These are phyloP conservation scores for Ctenopoma multispine DNA, from an alignment of 2,797 vertebrate genomes.

Conservation along the genomic window DNA sequence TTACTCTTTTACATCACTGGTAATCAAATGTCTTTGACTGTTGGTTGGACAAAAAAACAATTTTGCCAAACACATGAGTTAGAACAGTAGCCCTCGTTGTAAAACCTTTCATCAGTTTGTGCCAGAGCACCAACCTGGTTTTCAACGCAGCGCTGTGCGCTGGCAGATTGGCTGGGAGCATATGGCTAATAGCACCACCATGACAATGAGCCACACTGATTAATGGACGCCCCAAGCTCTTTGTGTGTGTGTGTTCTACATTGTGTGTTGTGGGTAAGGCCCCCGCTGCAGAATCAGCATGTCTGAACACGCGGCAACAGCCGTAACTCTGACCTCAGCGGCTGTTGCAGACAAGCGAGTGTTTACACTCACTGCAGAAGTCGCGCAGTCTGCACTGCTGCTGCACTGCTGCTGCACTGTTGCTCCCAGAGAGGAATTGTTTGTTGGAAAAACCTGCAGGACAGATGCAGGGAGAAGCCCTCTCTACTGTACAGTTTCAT, in stretches of 20 bases:
- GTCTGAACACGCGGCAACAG: slow-evolving; percentile 68
- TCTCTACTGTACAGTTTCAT: background rate
- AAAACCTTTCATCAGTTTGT: slow-evolving; percentile 27
- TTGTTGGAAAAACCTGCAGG: slow-evolving; percentile 22
- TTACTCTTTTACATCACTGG: background rate
- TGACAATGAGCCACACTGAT: slow-evolving; percentile 97
- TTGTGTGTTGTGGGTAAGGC: slow-evolving; percentile 54
- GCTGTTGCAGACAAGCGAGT: slow-evolving; percentile 46
- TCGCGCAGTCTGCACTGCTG: slow-evolving; percentile 16
- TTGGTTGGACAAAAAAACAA: background rate
- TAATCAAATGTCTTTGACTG: background rate
- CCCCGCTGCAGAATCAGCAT: slow-evolving; percentile 73
- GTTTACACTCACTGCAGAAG: slow-evolving; percentile 33
- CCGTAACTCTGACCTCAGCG: slow-evolving; percentile 69
- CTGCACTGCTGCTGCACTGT: slow-evolving; percentile 17
- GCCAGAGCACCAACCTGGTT: slow-evolving; percentile 44
- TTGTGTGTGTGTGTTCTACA: slow-evolving; percentile 42
- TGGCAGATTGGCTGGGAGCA: slow-evolving; percentile 95
- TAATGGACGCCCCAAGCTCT: slow-evolving; percentile 87
- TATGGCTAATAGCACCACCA: slow-evolving; percentile 97
- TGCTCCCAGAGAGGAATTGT: slow-evolving; percentile 42
- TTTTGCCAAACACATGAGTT: background rate
- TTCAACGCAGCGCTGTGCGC: slow-evolving; percentile 34
- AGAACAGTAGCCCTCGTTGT: background rate
- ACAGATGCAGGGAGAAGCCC: background rate